phyloP scores from a whole-genome alignment of 2,797 vertebrate species.

The Denticeps clupeoides region DNA sequence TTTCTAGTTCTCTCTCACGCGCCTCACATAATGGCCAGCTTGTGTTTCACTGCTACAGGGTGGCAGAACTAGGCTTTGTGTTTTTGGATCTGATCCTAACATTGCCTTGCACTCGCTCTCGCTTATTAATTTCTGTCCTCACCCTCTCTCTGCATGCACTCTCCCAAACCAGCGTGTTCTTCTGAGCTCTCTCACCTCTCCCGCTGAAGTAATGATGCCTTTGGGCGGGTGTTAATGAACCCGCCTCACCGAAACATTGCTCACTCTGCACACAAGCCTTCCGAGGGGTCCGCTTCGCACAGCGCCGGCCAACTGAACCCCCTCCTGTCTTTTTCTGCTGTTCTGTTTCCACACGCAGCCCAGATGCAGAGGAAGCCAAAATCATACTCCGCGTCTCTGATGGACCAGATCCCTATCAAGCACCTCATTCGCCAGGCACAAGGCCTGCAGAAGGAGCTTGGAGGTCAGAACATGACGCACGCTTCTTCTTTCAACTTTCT shows the following conservation, averaged over 20 bases:
- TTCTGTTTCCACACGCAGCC: constrained; percentile 46
- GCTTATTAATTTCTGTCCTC: constrained; percentile 56
- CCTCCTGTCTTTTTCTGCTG: not conserved
- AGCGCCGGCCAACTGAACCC: too few relatives aligned
- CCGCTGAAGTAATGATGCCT: constrained; percentile 50
- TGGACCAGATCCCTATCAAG: constrained; percentile 98
- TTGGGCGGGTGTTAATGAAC: constrained; percentile 57
- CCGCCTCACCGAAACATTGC: too few relatives aligned
- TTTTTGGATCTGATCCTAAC: constrained; percentile 25
- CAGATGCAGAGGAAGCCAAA: constrained; percentile 93
- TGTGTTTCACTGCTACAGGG: constrained; percentile 1
- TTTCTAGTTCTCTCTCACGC: too few relatives aligned
- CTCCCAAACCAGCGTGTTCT: constrained; percentile 58
- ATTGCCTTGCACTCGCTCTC: too few relatives aligned
- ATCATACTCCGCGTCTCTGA: constrained; percentile 87
- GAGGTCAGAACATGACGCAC: constrained; percentile 76
- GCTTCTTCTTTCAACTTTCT: too few relatives aligned
- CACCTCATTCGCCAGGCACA: constrained; percentile 93
- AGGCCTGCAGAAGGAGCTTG: constrained; percentile 89
- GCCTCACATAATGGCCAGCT: too few relatives aligned
- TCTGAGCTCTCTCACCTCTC: constrained; percentile 48
- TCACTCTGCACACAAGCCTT: too few relatives aligned
- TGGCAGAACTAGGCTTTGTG: constrained; percentile 10
- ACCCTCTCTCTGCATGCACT: constrained; percentile 49
- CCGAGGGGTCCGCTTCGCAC: too few relatives aligned